These are phyloP conservation scores for Spisula subtruncata DNA, from an alignment of 2,888 invertebrate species.

Conservation along the genomic window DNA sequence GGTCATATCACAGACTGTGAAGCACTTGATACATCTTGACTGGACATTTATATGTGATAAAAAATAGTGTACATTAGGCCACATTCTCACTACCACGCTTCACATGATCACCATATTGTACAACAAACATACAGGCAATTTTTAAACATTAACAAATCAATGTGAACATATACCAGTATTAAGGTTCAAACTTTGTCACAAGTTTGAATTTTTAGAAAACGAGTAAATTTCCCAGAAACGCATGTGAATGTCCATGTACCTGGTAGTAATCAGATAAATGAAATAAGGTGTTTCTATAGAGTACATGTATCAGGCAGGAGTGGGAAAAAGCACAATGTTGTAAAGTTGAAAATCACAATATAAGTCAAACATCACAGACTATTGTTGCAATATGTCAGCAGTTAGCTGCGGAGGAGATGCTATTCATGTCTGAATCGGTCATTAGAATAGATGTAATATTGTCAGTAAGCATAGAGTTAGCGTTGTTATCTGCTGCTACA, in stretches of 20 bases:
- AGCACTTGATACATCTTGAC: conserved; percentile 1
- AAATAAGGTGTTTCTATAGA: background rate
- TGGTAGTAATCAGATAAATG: background rate
- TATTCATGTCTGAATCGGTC: conserved; percentile 34
- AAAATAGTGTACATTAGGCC: background rate
- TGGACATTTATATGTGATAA: background rate
- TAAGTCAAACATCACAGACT: conserved; percentile 34
- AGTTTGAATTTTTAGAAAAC: background rate
- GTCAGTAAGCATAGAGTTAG: conserved; percentile 64
- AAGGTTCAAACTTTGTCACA: background rate
- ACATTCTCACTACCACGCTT: background rate
- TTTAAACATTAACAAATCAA: background rate
- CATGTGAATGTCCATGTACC: background rate
- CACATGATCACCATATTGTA: background rate
- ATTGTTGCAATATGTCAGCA: conserved; percentile 41
- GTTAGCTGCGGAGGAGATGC: conserved; percentile 37
- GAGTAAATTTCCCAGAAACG: background rate
- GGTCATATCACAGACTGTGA: conserved; percentile 16
- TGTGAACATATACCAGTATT: background rate
- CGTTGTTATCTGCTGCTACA: conserved; percentile 63
- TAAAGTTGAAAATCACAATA: conserved; percentile 21
- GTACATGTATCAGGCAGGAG: background rate
- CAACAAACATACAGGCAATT: background rate
- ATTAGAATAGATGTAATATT: conserved; percentile 21
- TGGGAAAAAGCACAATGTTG: background rate